Percentiles rank a stretch among this genome's conserved stretches.
Evolutionary conservation across 2,113 vertebrate species (phyloP).

Genomic region (Orientallactaga bullata): DNA sequence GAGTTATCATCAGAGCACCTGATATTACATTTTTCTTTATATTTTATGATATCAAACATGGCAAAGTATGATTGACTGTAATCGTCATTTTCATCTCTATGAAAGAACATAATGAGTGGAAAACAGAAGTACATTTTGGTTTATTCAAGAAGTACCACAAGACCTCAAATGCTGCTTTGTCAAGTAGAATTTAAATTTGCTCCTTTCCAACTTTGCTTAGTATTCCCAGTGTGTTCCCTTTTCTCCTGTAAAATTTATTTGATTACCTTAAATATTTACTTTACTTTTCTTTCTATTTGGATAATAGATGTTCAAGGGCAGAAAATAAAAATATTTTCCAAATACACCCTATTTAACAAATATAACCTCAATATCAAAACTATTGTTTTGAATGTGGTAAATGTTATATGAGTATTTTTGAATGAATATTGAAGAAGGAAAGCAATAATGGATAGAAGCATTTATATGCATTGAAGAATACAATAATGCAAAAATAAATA

Average conservation of each 20-base stretch:
- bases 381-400: neutral
- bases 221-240: neutral
- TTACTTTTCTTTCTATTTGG: neutral
- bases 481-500: neutral
- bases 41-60: neutral
- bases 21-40: neutral
- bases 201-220: fast-evolving
- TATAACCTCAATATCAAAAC: neutral
- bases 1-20: neutral
- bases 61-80: neutral
- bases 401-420: neutral
- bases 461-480: neutral
- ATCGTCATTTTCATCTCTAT: neutral
- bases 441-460: neutral
- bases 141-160: too few species aligned
- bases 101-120: too few species aligned
- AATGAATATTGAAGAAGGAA: neutral
- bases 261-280: too few species aligned
- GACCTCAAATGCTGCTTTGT: neutral
- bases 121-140: too few species aligned
- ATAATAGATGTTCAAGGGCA: neutral
- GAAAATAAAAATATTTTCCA: neutral
- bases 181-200: neutral
- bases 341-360: neutral
- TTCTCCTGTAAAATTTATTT: neutral